These are phyloP conservation scores for Agraylea sexmaculata DNA, from an alignment of 1,140 invertebrate species.

Conservation along the genomic window DNA sequence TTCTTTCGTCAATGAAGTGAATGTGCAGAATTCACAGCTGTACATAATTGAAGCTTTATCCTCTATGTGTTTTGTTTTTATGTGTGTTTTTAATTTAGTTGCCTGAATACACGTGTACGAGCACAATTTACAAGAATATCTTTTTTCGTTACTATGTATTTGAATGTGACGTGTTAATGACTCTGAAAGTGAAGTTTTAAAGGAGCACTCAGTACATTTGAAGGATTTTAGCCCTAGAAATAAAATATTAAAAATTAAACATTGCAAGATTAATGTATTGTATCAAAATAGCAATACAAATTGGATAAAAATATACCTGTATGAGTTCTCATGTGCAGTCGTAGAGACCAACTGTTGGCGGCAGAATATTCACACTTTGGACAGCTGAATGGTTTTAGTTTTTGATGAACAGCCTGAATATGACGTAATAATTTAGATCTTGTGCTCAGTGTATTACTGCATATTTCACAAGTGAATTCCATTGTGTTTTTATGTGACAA, in stretches of 20 bases:
- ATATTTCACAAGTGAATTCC: conserved; percentile 42
- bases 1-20: conserved; percentile 41
- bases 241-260: background rate
- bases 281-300: background rate
- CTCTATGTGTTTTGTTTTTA: conserved; percentile 44
- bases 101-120: conserved; percentile 56
- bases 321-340: conserved; percentile 62
- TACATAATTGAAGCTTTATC: conserved; percentile 37
- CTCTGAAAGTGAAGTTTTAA: conserved; percentile 69
- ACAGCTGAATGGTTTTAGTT: conserved; percentile 58
- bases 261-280: background rate
- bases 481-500: conserved; percentile 43
- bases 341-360: conserved; percentile 48
- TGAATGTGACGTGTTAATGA: conserved; percentile 67
- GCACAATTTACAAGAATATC: conserved; percentile 61
- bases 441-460: conserved; percentile 47
- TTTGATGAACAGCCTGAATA: conserved; percentile 52
- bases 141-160: conserved; percentile 59
- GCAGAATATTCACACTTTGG: conserved; percentile 57
- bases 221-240: conserved; percentile 68
- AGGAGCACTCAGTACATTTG: conserved; percentile 62
- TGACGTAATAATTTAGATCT: conserved; percentile 48
- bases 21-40: conserved; percentile 40
- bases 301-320: conserved; percentile 38
- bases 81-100: conserved; percentile 46